Percentiles rank a stretch among this genome's conserved stretches.
phyloP scores from a whole-genome alignment of 2,113 vertebrate species.

The Sarotherodon lohbergeri region DNA sequence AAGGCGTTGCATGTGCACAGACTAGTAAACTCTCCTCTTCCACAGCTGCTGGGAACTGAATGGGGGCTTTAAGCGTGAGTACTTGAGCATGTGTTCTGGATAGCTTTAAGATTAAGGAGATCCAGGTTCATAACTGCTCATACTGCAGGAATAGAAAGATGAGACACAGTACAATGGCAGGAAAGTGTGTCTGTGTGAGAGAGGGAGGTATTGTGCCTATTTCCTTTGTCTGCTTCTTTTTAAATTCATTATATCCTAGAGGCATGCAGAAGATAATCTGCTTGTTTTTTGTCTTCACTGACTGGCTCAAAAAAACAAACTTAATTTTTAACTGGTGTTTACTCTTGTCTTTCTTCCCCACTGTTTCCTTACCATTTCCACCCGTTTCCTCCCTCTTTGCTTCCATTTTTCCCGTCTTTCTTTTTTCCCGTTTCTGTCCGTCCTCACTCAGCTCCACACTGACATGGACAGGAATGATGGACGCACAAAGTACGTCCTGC shows the following conservation, averaged over 20 bases:
- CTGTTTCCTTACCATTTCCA: background rate
- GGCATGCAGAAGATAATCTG: constrained; percentile 45
- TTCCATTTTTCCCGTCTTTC: background rate
- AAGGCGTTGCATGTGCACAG: constrained; percentile 3
- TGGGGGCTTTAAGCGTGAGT: constrained; percentile 19
- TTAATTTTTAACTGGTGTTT: constrained; percentile 47
- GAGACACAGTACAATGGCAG: background rate
- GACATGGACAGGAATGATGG: constrained; percentile 88
- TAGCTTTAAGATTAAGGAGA: constrained; percentile 40
- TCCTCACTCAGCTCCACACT: constrained; percentile 78
- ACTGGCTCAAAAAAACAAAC: constrained; percentile 29
- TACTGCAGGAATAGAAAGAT: background rate
- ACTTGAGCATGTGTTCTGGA: constrained; percentile 32
- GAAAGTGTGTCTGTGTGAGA: background rate
- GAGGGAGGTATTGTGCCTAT: constrained; percentile 9
- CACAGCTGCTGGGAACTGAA: constrained; percentile 34
- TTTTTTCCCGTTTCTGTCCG: background rate
- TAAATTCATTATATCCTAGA: constrained; percentile 46
- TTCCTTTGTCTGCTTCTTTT: constrained; percentile 38
- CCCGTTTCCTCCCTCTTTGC: background rate
- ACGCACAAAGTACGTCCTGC: constrained; percentile 84
- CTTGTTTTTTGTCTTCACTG: constrained; percentile 54
- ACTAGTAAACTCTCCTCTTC: constrained; percentile 17
- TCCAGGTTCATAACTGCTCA: constrained; percentile 19
- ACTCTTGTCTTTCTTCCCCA: constrained; percentile 1